Evolutionary conservation across 2,888 invertebrate genomes (phyloP), one percentile per base, ranked within the genome.

Genomic region (Digitonthophagus gazella): DNA sequence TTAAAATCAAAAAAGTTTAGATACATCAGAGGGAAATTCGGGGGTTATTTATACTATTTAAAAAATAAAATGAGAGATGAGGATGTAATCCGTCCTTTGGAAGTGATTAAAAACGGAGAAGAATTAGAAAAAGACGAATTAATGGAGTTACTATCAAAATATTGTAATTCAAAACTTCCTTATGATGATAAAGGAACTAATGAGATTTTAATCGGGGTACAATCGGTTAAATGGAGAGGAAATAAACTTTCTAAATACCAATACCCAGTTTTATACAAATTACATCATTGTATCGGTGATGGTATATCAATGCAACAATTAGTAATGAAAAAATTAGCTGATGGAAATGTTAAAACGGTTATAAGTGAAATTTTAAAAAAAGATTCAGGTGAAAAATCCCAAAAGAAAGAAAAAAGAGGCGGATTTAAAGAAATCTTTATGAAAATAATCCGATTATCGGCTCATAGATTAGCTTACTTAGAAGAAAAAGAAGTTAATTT

Each of bases 241-340:
- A 58, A 58, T 16, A 28, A 28, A 11, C 19, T 19, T 3, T 19
- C 28, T 19, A 58, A 58, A 14, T 67, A 11, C 14, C 67, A 67
- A 67, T 67, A 67, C 28, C 67, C 67, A 8, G 61, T 67, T 15
- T 58, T 67, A 11, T 67, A 67, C 22, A 18, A 58, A 4, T 58
- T 67, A 4, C 67, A 67, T 28, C 67, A 67, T 61, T 67, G 67
- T 15, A 67, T 67, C 15, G 67, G 67, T 28, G 67, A 67, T 58
- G 67, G 67, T 6, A 28, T 67, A 8, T 16, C 58, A 15, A 18
- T 58, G 20, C 67, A 67, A 58, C 57, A 67, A 20, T 58, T 67
- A 15, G 58, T 67, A 11, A 22, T 44, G 15, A 22, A 44, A 14
- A 67, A 15, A 20, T 19, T 67, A 20, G 58, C 58, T 5, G 67